phyloP scores from a whole-genome alignment of 2,888 invertebrate species.

The Drosophila siamana region DNA sequence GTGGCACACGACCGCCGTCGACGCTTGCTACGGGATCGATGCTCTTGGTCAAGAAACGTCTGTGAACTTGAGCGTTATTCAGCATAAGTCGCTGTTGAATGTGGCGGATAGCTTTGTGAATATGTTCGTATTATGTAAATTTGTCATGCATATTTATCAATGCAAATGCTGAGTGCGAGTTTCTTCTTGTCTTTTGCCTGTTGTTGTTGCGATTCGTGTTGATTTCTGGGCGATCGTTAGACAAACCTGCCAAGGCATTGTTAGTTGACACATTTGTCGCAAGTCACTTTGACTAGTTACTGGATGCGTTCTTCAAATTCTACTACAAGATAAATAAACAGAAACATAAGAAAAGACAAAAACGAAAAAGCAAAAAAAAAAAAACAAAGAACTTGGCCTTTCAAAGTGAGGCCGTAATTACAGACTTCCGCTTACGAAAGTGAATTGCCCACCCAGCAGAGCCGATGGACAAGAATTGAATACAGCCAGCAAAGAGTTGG shows the following conservation, averaged over 20 bases:
- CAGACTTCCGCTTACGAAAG: constrained; percentile 66
- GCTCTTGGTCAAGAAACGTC: constrained; percentile 53
- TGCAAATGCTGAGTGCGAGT: constrained; percentile 36
- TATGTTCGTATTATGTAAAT: constrained; percentile 26
- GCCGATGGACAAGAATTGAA: constrained; percentile 10
- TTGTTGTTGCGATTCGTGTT: constrained; percentile 35
- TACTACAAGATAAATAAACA: constrained; percentile 12
- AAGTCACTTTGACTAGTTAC: constrained; percentile 14
- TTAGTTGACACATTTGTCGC: constrained; percentile 49
- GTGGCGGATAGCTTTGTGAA: background rate
- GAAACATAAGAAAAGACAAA: constrained; percentile 5
- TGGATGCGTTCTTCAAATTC: constrained; percentile 23
- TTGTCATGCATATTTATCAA: constrained; percentile 51
- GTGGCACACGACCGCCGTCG: constrained; percentile 31
- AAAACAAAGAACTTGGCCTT: constrained; percentile 50
- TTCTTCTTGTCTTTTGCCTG: no score
- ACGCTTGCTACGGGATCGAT: background rate
- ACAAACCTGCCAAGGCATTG: constrained; percentile 13
- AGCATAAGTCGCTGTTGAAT: background rate
- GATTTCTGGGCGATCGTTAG: constrained; percentile 49
- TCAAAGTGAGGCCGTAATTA: constrained; percentile 68
- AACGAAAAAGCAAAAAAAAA: background rate
- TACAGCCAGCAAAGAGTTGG: constrained; percentile 1
- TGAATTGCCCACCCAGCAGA: constrained; percentile 44
- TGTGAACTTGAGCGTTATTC: constrained; percentile 63